Evolutionary conservation across 2,888 invertebrate species (phyloP).

Genomic region (Trachelus iudaicus): DNA sequence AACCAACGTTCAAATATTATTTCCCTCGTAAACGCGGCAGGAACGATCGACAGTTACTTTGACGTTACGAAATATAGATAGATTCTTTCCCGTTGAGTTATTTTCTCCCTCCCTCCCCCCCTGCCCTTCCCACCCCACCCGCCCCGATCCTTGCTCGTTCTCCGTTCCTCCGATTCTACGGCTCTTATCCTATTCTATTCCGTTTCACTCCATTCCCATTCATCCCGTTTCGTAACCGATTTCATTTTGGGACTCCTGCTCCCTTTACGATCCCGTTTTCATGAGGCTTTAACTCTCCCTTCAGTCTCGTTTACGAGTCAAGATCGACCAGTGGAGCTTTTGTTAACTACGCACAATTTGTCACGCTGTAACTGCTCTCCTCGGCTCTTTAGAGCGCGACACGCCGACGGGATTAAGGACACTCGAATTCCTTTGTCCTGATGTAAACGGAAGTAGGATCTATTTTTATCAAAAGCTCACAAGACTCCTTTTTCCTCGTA

Average conservation of each 20-base stretch:
- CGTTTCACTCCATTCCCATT: neutral
- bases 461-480: neutral
- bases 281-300: conserved; percentile 33
- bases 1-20: conserved; percentile 34
- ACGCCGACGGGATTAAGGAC: neutral
- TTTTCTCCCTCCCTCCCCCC: neutral
- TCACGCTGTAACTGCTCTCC: conserved; percentile 15
- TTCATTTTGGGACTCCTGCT: neutral
- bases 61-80: conserved; percentile 16
- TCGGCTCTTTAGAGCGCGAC: conserved; percentile 4
- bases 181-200: neutral
- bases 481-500: neutral
- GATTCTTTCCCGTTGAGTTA: neutral
- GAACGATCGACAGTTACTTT: conserved; percentile 39
- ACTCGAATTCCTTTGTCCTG: neutral
- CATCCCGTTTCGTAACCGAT: neutral
- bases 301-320: conserved; percentile 6
- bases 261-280: conserved; percentile 43
- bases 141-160: neutral
- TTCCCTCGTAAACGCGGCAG: conserved; percentile 35
- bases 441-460: neutral
- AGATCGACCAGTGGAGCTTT: conserved; percentile 9
- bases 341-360: conserved; percentile 20
- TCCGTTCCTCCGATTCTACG: neutral
- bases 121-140: no score